Conservation (phyloP, 1,140 invertebrate genomes). For the Adoxophyes honmai region DNA sequence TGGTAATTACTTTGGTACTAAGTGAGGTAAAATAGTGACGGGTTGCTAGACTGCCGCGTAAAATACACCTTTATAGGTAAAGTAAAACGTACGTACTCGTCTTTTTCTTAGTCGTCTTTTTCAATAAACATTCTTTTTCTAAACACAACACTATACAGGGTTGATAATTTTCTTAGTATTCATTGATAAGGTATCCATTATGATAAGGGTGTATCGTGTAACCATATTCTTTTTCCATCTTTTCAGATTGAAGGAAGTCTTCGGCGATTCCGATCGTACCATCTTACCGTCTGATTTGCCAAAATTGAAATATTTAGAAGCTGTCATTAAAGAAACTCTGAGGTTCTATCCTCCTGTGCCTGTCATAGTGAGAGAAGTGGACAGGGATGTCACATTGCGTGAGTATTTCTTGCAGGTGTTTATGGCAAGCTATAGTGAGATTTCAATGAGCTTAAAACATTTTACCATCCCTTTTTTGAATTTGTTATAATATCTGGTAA, state of each 20-base stretch:
- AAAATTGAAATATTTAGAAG: not conserved
- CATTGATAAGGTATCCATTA: not conserved
- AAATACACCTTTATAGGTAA: too few relatives aligned
- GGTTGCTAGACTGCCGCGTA: too few relatives aligned
- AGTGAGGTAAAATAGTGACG: too few relatives aligned
- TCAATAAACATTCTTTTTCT: too few relatives aligned
- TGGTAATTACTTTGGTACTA: too few relatives aligned
- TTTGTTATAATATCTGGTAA: not conserved
- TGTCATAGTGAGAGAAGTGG: not conserved
- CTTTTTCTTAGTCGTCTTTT: too few relatives aligned
- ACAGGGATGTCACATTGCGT: constrained; percentile 1
- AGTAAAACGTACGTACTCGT: too few relatives aligned
- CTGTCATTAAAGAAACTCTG: constrained; percentile 1
- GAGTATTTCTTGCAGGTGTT: not conserved
- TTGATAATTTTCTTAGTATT: too few relatives aligned
- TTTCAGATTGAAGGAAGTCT: constrained; percentile 5
- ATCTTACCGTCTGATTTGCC: not conserved
- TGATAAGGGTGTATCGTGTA: not conserved
- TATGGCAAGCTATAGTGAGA: not conserved
- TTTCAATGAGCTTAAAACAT: not conserved
- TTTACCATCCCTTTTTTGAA: not conserved
- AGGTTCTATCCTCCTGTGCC: constrained; percentile 9
- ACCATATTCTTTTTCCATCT: not conserved
- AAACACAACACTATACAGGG: too few relatives aligned
- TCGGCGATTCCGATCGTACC: not conserved